Evolutionary conservation across 2,113 vertebrate genomes (phyloP).

Genomic region (Climacteris rufus): DNA sequence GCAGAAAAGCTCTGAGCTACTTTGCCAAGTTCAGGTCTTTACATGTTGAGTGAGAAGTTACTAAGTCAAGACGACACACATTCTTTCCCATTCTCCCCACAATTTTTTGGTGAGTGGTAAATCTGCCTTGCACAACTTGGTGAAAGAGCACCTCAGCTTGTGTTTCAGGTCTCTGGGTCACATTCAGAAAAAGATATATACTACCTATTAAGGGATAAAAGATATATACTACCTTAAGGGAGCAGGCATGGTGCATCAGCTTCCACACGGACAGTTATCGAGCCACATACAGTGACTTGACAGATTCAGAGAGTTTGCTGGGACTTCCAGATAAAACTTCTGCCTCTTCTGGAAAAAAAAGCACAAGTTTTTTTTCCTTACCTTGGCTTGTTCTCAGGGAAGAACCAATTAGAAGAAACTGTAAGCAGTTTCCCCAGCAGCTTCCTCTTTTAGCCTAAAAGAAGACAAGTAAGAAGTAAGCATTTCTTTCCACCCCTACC

Average conservation of each 20-base stretch:
- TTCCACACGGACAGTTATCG: neutral
- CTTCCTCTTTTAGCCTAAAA: neutral
- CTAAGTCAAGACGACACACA: neutral
- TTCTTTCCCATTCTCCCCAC: neutral
- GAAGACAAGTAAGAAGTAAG: neutral
- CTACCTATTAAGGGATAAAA: neutral
- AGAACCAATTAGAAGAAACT: neutral
- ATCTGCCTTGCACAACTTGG: neutral
- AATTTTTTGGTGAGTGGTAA: neutral
- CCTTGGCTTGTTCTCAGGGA: neutral
- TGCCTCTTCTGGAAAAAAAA: neutral
- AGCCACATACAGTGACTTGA: neutral
- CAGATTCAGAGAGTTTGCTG: neutral
- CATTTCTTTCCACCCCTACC: neutral
- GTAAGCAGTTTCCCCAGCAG: neutral
- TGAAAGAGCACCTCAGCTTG: neutral
- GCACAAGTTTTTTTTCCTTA: neutral
- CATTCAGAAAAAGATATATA: neutral
- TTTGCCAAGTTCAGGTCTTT: slow-evolving; percentile 1
- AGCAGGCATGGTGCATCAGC: neutral
- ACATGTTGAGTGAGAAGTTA: neutral
- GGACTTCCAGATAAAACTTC: neutral
- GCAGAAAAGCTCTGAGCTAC: neutral
- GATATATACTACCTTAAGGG: neutral
- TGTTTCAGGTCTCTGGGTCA: neutral